phyloP scores from a whole-genome alignment of 2,888 invertebrate genomes.

The Eristalinus aeneus region DNA sequence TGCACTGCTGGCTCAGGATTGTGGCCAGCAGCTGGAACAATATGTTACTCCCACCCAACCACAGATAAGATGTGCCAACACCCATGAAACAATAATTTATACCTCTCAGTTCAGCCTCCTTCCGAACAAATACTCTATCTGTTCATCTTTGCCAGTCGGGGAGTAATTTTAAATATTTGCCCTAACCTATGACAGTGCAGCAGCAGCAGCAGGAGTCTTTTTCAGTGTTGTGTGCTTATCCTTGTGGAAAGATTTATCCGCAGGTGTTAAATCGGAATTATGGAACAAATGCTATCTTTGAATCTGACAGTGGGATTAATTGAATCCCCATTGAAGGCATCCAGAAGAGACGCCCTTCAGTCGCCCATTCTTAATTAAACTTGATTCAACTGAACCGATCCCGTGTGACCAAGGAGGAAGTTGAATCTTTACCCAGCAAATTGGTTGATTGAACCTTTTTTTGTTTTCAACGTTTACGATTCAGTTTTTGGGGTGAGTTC shows the following conservation, averaged over 20 bases:
- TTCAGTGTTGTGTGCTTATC: neutral
- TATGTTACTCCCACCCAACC: constrained; percentile 16
- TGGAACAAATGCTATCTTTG: neutral
- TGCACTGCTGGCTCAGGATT: neutral
- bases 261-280: neutral
- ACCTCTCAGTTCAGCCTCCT: neutral
- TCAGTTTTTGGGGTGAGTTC: neutral
- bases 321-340: neutral
- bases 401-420: neutral
- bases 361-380: neutral
- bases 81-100: constrained; percentile 9
- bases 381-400: neutral
- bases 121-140: neutral
- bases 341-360: neutral
- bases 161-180: neutral
- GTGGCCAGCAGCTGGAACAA: neutral
- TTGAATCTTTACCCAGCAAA: neutral
- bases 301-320: neutral
- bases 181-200: neutral
- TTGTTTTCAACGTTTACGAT: neutral
- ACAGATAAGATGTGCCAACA: neutral
- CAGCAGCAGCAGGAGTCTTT: neutral
- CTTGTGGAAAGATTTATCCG: neutral
- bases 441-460: neutral
- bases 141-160: neutral